A percentile compares a stretch with the other conserved stretches of the same genome.
phyloP scores from a whole-genome alignment of 1,140 invertebrate species.

The Drosophila elegans region DNA sequence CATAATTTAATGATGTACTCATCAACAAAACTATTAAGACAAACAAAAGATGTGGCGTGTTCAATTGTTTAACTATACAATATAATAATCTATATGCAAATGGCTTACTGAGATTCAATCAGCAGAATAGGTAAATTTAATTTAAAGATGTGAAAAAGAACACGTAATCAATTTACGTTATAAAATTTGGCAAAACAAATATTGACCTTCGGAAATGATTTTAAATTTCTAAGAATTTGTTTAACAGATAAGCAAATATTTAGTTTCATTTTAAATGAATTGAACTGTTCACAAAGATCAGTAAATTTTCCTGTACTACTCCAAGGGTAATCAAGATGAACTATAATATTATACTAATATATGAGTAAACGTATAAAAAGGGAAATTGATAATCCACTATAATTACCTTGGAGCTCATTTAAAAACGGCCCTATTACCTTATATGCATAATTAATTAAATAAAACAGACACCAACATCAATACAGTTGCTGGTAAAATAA shows the following conservation, averaged over 20 bases:
- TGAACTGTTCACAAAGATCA: too few relatives aligned
- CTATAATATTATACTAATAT: not conserved
- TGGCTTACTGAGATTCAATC: conserved; percentile 46
- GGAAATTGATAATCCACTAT: not conserved
- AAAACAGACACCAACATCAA: not conserved
- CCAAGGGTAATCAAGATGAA: conserved; percentile 4
- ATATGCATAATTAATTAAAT: conserved; percentile 41
- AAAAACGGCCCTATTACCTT: conserved; percentile 21
- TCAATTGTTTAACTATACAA: conserved; percentile 2
- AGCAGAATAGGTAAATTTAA: conserved; percentile 16
- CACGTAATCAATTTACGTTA: not conserved
- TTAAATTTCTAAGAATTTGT: too few relatives aligned
- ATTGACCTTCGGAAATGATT: too few relatives aligned
- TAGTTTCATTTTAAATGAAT: too few relatives aligned
- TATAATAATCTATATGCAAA: conserved; percentile 6
- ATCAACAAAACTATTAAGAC: conserved; percentile 25
- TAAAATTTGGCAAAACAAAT: too few relatives aligned
- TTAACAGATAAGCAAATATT: too few relatives aligned
- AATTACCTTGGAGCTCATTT: conserved; percentile 29
- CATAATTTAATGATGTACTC: conserved; percentile 17
- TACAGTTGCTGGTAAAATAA: not conserved
- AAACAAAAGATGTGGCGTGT: conserved; percentile 15
- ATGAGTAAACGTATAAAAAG: not conserved
- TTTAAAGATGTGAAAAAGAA: not conserved
- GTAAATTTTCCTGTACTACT: not conserved